phyloP scores from a whole-genome alignment of 1,140 invertebrate genomes.

The Pollicipes pollicipes region DNA sequence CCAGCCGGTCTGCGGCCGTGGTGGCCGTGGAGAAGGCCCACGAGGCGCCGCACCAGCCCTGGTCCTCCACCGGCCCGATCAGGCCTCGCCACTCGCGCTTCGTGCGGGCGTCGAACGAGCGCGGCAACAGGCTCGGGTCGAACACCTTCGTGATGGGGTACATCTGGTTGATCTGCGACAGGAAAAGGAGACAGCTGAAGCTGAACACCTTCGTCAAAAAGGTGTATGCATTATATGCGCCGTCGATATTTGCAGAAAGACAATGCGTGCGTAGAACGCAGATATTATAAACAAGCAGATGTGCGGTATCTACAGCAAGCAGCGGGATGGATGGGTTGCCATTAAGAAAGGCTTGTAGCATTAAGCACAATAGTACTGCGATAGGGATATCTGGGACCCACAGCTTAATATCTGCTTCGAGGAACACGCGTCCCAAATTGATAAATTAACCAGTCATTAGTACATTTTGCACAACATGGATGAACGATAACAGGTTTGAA shows the following conservation, averaged over 20 bases:
- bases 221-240: conserved; percentile 1
- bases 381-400: too few relatives aligned
- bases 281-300: too few relatives aligned
- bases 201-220: too few relatives aligned
- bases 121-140: conserved; percentile 31
- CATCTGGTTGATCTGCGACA: conserved; percentile 43
- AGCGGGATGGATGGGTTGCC: too few relatives aligned
- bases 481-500: not conserved
- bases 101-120: conserved; percentile 50
- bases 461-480: too few relatives aligned
- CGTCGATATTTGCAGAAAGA: not conserved
- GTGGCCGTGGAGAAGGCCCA: conserved; percentile 77
- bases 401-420: too few relatives aligned
- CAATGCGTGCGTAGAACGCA: too few relatives aligned
- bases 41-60: conserved; percentile 75
- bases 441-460: not conserved
- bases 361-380: too few relatives aligned
- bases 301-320: too few relatives aligned
- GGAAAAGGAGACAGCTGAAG: conserved; percentile 9
- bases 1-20: conserved; percentile 43
- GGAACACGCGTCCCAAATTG: too few relatives aligned
- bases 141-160: conserved; percentile 42
- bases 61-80: conserved; percentile 57
- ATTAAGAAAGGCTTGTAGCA: too few relatives aligned
- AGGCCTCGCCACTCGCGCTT: conserved; percentile 43